phyloP scores from a whole-genome alignment of 2,113 vertebrate genomes.

The Phalacrocorax aristotelis region DNA sequence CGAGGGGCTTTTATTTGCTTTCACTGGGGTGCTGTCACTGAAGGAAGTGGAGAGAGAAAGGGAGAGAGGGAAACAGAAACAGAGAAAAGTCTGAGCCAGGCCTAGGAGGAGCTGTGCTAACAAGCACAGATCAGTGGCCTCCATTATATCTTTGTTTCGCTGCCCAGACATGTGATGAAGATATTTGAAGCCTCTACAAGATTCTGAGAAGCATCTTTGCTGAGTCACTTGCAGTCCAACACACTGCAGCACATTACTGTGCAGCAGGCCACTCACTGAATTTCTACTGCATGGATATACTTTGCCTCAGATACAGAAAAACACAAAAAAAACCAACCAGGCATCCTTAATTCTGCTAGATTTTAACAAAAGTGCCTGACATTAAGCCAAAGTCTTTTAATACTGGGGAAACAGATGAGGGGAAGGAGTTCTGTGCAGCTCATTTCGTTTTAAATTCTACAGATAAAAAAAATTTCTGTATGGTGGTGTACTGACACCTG shows the following conservation, averaged over 20 bases:
- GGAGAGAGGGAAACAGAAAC: neutral
- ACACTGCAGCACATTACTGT: neutral
- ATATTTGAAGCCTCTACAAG: neutral
- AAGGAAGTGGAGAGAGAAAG: constrained; percentile 14
- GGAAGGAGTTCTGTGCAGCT: neutral
- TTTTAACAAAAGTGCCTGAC: neutral
- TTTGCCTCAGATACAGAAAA: neutral
- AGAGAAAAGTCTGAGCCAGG: constrained; percentile 18
- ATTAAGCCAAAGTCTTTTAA: neutral
- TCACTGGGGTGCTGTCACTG: constrained; percentile 76
- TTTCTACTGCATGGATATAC: neutral
- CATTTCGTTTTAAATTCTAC: neutral
- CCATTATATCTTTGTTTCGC: neutral
- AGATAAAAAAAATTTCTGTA: neutral
- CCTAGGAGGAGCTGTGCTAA: neutral
- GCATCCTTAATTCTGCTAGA: neutral
- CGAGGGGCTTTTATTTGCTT: constrained; percentile 79
- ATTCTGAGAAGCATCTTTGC: neutral
- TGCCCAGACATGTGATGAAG: neutral
- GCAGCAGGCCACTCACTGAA: neutral
- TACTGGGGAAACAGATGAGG: neutral
- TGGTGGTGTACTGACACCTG: neutral
- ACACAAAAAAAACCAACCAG: neutral
- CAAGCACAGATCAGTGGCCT: neutral
- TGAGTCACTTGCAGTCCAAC: neutral